Conservation (phyloP, 2,888 invertebrate genomes). For the Margaritifera margaritifera region DNA sequence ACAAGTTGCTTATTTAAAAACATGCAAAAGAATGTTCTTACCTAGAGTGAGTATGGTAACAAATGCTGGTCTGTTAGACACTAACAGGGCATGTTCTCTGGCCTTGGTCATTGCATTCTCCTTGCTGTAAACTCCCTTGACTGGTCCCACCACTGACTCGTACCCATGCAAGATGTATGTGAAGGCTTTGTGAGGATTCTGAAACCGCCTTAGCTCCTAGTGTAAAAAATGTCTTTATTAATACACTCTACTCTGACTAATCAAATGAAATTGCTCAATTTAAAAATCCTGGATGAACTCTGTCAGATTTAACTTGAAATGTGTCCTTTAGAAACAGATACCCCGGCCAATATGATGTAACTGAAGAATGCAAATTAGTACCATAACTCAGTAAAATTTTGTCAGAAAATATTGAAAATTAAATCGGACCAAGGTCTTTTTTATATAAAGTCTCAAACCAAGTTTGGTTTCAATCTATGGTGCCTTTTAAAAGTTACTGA, state of each 20-base stretch:
- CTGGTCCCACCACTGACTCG: constrained; percentile 87
- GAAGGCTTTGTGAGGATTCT: constrained; percentile 91
- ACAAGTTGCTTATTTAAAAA: background rate
- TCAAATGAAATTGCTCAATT: background rate
- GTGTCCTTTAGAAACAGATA: no score
- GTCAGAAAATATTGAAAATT: no score
- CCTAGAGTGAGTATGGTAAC: constrained; percentile 89
- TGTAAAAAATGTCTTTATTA: constrained; percentile 57
- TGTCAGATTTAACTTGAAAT: no score
- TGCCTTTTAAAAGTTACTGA: no score
- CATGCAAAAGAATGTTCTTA: constrained; percentile 50
- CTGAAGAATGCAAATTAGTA: no score
- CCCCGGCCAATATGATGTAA: no score
- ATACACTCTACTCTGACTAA: background rate
- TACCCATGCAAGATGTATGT: constrained; percentile 92
- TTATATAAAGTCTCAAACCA: no score
- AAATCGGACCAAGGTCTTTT: no score
- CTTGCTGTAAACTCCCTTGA: constrained; percentile 83
- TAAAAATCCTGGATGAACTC: no score
- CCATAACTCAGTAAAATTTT: no score
- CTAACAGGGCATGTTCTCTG: constrained; percentile 88
- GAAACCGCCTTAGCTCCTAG: constrained; percentile 88
- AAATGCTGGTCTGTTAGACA: constrained; percentile 88
- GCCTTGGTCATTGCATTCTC: constrained; percentile 77
- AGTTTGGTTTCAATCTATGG: no score